Conservation (phyloP, 2,888 invertebrate species). For the Saturnia japonica region DNA sequence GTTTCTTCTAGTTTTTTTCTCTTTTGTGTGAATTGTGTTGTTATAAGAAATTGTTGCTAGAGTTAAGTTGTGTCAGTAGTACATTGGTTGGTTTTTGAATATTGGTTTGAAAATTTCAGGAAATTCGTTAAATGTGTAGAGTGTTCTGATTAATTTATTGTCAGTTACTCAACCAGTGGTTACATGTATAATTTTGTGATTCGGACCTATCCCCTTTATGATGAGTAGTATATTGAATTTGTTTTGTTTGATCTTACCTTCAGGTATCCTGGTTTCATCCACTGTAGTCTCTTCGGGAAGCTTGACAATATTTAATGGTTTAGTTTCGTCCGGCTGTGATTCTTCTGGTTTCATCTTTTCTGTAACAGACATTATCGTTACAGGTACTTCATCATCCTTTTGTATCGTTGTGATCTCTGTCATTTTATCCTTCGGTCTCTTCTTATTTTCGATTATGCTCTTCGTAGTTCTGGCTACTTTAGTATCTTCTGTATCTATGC, state of each 20-base stretch:
- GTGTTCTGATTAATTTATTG: conserved; percentile 38
- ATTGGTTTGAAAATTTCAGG: too few species aligned
- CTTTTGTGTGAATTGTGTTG: conserved; percentile 33
- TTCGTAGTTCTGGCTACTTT: conserved; percentile 39
- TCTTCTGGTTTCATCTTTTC: conserved; percentile 22
- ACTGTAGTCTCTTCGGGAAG: conserved; percentile 23
- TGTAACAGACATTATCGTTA: conserved; percentile 32
- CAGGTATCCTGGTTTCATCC: conserved; percentile 19
- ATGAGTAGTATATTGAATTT: too few species aligned
- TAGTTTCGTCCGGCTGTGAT: neutral
- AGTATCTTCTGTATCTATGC: conserved; percentile 21
- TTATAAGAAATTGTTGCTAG: too few species aligned
- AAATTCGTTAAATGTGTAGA: too few species aligned
- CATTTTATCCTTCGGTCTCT: conserved; percentile 37
- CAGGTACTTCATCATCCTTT: conserved; percentile 40
- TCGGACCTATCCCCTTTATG: conserved; percentile 32
- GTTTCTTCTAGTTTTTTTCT: conserved; percentile 54
- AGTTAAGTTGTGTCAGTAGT: too few species aligned
- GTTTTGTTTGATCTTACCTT: conserved; percentile 25
- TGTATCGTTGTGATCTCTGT: conserved; percentile 38
- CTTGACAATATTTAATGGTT: conserved; percentile 23
- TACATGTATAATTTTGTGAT: conserved; percentile 28
- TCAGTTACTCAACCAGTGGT: conserved; percentile 47
- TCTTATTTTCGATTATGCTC: conserved; percentile 57
- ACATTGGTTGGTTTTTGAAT: too few species aligned